Conservation (phyloP, 2,888 invertebrate species). For the Phasia obesa region DNA sequence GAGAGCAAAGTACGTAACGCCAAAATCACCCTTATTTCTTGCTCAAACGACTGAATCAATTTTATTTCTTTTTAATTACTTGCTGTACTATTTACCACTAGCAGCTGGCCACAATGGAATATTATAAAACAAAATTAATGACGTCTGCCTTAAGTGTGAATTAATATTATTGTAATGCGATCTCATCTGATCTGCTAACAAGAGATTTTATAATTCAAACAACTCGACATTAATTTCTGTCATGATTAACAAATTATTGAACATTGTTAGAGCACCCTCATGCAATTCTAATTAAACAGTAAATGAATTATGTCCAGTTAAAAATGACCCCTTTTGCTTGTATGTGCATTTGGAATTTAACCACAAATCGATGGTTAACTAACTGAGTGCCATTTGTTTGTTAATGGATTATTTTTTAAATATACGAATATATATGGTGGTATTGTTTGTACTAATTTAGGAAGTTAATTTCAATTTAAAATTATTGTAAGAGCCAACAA, state of each 20-base stretch:
- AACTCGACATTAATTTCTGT: constrained; percentile 14
- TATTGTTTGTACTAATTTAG: constrained; percentile 12
- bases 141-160: constrained; percentile 33
- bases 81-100: not conserved
- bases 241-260: constrained; percentile 28
- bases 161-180: constrained; percentile 30
- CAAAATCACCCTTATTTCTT: constrained; percentile 16
- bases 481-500: not conserved
- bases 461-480: constrained; percentile 20
- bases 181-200: constrained; percentile 42
- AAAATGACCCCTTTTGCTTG: constrained; percentile 46
- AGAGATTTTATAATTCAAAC: constrained; percentile 34
- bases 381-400: not conserved
- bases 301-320: constrained; percentile 55
- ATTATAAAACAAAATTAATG: not conserved
- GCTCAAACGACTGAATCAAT: not conserved
- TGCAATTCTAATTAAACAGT: constrained; percentile 51
- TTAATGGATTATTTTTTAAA: constrained; percentile 36
- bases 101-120: not conserved
- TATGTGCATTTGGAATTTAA: constrained; percentile 19
- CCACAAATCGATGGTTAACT: constrained; percentile 53
- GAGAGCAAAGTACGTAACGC: not conserved
- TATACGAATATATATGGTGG: constrained; percentile 22
- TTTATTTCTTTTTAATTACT: not conserved
- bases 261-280: constrained; percentile 49